Base-by-base conservation (phyloP, 1,140 invertebrate genomes). In the Atta texana region DNA sequence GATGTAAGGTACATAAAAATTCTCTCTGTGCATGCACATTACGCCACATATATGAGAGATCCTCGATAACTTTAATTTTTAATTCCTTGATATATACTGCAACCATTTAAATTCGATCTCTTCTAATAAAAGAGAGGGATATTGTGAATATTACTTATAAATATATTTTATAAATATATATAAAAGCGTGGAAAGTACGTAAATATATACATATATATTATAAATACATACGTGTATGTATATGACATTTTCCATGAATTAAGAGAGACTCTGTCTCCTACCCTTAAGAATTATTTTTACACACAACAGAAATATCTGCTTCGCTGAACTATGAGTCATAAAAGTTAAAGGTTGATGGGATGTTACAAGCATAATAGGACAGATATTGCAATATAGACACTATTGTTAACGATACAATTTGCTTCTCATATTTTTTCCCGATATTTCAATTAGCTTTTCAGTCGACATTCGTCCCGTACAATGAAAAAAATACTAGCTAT, bases 281-380 rank as follows among this genome's bases (percentile, higher is more conserved):
- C 21, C 12, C 10, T 44, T 31, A 66, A 24, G 39, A 53, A 66
- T 53, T 80, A 80, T 68, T 80, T 80, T 55, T 66, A 80, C 4
- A 24, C 49, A n/a, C 44, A 24, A 51, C 44, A 53, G 76, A 53
- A 66, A 80, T 80, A 68, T 68, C 49, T 68, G 21, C 44, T 69
- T 24, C 31, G 21, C 14, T 55, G 49, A 69, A 69, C 63, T 34
- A 64, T 21, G 28, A 34, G 4, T 49, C 28, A 39, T 69, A 68
- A 44, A 77, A 55, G 61, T 80, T 80, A 69, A 69, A 69, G 63
- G 44, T 69, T 69, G n/a, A 34, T 55, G 24, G 49, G 5, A 14
- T 80, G 39, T 68, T 80, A 31, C n/a, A 3, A 77, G 21, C 18
- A 61, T 28, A 68, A 80, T 39, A 5, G 77, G 14, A 66, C 3